These are phyloP conservation scores for Lymantria monacha DNA, from an alignment of 2,888 invertebrate genomes.

Conservation along the genomic window DNA sequence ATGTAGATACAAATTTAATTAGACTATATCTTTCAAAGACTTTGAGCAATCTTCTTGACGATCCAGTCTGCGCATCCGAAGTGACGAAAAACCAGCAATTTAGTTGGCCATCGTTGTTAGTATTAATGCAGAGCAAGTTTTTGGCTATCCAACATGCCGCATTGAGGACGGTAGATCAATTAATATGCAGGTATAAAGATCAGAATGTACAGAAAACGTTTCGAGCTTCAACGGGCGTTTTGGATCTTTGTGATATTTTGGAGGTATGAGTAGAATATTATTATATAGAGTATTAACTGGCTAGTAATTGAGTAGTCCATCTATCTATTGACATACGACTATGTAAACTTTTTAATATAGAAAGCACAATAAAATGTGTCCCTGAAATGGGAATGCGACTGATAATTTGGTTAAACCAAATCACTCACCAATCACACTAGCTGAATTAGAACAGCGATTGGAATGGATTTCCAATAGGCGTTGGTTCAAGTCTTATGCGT, in stretches of 20 bases:
- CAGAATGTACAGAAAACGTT: conserved; percentile 74
- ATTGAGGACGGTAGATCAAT: conserved; percentile 66
- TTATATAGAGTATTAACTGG: no score
- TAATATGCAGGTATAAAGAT: conserved; percentile 73
- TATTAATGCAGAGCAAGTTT: conserved; percentile 73
- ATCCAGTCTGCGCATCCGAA: conserved; percentile 67
- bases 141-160: conserved; percentile 76
- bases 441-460: no score
- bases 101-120: conserved; percentile 69
- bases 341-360: no score
- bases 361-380: no score
- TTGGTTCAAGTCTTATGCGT: no score
- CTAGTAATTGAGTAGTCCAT: no score
- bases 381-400: no score
- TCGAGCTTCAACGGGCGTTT: conserved; percentile 70
- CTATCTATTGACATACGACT: no score
- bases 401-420: no score
- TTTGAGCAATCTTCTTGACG: conserved; percentile 75
- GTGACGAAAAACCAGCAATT: conserved; percentile 77
- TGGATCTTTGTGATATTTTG: conserved; percentile 74
- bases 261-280: conserved; percentile 49
- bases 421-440: no score
- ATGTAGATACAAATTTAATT: no score
- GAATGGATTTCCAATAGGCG: no score
- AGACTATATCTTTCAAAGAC: conserved; percentile 40